A percentile compares a stretch with the other conserved stretches of the same genome.
Conservation (phyloP, 2,113 vertebrate species). For the Neotragus moschatus region DNA sequence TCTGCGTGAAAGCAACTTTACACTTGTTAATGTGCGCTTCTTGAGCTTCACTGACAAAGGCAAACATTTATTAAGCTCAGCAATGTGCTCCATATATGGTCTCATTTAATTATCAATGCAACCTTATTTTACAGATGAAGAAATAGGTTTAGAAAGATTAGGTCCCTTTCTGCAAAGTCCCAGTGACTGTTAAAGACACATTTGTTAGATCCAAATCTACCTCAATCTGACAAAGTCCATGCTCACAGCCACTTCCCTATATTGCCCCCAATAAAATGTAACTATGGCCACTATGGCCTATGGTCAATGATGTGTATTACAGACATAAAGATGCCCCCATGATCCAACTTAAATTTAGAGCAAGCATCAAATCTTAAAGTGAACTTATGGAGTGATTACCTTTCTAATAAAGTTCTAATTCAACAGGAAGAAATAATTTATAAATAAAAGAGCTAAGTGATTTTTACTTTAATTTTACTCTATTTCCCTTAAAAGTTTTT, state of each 20-base stretch:
- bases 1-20: background rate
- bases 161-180: background rate
- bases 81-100: background rate
- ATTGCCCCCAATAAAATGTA: background rate
- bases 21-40: background rate
- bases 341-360: slow-evolving; percentile 1
- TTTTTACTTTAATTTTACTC: background rate
- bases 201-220: background rate
- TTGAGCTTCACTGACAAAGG: background rate
- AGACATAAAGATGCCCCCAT: background rate
- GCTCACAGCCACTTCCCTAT: background rate
- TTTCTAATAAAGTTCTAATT: slow-evolving; percentile 30
- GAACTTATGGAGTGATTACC: background rate
- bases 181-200: background rate
- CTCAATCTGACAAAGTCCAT: slow-evolving; percentile 15
- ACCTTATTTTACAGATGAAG: background rate
- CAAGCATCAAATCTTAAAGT: background rate
- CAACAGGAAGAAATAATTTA: background rate
- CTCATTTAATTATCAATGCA: slow-evolving; percentile 23
- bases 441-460: background rate
- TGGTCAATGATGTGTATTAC: background rate
- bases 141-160: background rate
- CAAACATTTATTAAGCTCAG: background rate
- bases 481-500: background rate
- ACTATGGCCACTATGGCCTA: background rate